Percentiles rank a stretch among this genome's conserved stretches.
These are phyloP conservation scores for Aelia acuminata DNA, from an alignment of 2,888 invertebrate genomes.

Conservation along the genomic window DNA sequence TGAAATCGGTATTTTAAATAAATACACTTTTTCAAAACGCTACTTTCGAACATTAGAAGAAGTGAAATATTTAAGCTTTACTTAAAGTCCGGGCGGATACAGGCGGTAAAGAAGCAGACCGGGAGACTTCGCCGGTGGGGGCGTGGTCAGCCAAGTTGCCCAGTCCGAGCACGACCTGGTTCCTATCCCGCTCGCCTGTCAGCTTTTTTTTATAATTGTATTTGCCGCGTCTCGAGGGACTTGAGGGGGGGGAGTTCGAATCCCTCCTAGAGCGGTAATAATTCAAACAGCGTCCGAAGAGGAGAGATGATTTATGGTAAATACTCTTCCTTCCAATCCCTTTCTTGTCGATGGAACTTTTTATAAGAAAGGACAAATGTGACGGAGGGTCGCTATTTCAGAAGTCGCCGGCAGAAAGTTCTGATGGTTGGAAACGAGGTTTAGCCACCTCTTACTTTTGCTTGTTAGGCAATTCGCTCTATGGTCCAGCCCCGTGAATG, in stretches of 20 bases:
- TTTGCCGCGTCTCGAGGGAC: background rate
- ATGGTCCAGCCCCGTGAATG: background rate
- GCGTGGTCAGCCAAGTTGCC: background rate
- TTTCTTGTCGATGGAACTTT: constrained; percentile 18
- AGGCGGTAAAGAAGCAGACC: background rate
- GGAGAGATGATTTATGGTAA: constrained; percentile 53
- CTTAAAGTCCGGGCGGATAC: background rate
- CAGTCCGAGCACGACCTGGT: constrained; percentile 32
- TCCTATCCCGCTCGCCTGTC: constrained; percentile 18
- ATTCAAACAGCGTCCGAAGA: constrained; percentile 48
- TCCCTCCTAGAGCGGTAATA: background rate
- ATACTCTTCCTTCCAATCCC: constrained; percentile 15
- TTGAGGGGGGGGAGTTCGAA: background rate
- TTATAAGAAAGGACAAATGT: constrained; percentile 18
- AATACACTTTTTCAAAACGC: too few species aligned
- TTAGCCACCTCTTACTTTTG: background rate
- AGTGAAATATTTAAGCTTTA: background rate
- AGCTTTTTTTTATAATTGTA: constrained; percentile 31
- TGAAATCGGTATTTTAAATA: too few species aligned
- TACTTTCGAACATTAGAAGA: too few species aligned
- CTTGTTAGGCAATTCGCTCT: background rate
- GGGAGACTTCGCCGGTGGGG: background rate
- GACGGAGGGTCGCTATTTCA: background rate
- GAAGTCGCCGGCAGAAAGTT: background rate
- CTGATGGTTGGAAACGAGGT: background rate